These are phyloP conservation scores for Gibbula magus DNA, from an alignment of 2,888 invertebrate species.

Conservation along the genomic window DNA sequence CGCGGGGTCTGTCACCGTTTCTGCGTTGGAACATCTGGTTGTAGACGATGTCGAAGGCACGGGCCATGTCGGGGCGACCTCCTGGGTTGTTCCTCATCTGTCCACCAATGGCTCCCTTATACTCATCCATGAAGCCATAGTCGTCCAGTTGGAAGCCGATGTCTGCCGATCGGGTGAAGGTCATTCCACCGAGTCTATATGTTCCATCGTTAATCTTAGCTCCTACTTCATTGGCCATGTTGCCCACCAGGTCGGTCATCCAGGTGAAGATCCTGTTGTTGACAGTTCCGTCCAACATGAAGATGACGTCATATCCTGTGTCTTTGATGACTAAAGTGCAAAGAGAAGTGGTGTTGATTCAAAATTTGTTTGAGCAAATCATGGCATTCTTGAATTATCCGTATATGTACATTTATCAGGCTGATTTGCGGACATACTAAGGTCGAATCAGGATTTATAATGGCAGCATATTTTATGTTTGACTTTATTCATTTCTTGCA, in stretches of 20 bases:
- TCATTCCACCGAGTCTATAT: slow-evolving; percentile 52
- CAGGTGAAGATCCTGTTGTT: slow-evolving; percentile 47
- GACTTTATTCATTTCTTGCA: too few relatives aligned
- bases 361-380: too few relatives aligned
- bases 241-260: slow-evolving; percentile 51
- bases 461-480: too few relatives aligned
- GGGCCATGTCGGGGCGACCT: slow-evolving; percentile 43
- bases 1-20: slow-evolving; percentile 51
- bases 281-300: slow-evolving; percentile 51
- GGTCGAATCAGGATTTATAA: too few relatives aligned
- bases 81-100: slow-evolving; percentile 12
- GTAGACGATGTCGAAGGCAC: slow-evolving; percentile 48
- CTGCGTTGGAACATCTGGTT: slow-evolving; percentile 40
- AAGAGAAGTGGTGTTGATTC: too few relatives aligned
- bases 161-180: slow-evolving; percentile 38
- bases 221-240: slow-evolving; percentile 45
- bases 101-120: slow-evolving; percentile 28
- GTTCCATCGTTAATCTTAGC: slow-evolving; percentile 55
- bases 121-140: slow-evolving; percentile 31
- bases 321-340: slow-evolving; percentile 4
- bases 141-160: slow-evolving; percentile 43
- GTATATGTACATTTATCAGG: too few relatives aligned
- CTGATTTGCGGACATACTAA: too few relatives aligned
- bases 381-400: too few relatives aligned
- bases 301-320: slow-evolving; percentile 42